Percentiles rank a stretch among this genome's conserved stretches.
phyloP scores from a whole-genome alignment of 2,888 invertebrate genomes.

The Stictocephala bisonia region DNA sequence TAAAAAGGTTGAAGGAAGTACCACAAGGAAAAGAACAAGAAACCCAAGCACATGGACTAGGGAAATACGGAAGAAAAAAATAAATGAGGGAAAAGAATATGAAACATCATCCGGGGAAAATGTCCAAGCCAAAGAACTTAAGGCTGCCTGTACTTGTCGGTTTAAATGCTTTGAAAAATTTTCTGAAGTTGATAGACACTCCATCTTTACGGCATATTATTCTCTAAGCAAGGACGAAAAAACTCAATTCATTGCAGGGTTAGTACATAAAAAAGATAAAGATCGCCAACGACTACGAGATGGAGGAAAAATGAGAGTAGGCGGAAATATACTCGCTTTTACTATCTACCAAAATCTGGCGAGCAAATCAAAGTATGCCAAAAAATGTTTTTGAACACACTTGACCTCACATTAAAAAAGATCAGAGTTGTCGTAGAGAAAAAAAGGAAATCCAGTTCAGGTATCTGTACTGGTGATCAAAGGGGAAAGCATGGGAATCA shows the following conservation, averaged over 20 bases:
- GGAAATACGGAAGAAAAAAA: not conserved
- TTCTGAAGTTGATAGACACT: conserved; percentile 25
- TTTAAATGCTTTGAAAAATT: conserved; percentile 35
- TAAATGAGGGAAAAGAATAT: conserved; percentile 23
- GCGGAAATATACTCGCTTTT: conserved; percentile 41
- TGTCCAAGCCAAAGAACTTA: conserved; percentile 35
- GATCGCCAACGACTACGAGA: conserved; percentile 34
- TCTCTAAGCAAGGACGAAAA: conserved; percentile 27
- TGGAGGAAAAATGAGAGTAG: conserved; percentile 34
- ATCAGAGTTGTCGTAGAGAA: conserved; percentile 41
- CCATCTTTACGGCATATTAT: conserved; percentile 31
- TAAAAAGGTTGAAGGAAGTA: conserved; percentile 16
- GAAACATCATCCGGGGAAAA: not conserved
- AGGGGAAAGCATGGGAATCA: conserved; percentile 45
- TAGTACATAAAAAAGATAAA: conserved; percentile 41
- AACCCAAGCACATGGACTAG: conserved; percentile 6
- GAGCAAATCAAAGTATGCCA: conserved; percentile 43
- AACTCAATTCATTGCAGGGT: conserved; percentile 42
- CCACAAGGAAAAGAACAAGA: conserved; percentile 12
- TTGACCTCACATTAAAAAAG: conserved; percentile 43
- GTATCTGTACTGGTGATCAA: conserved; percentile 35
- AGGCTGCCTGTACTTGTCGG: conserved; percentile 39
- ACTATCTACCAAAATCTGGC: conserved; percentile 29
- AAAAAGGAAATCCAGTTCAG: conserved; percentile 41
- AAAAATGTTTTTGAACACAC: conserved; percentile 37